Percentiles rank a stretch among this genome's conserved stretches.
These are phyloP conservation scores for Nematopogon swammerdamellus DNA, from an alignment of 2,888 invertebrate genomes.

Conservation along the genomic window DNA sequence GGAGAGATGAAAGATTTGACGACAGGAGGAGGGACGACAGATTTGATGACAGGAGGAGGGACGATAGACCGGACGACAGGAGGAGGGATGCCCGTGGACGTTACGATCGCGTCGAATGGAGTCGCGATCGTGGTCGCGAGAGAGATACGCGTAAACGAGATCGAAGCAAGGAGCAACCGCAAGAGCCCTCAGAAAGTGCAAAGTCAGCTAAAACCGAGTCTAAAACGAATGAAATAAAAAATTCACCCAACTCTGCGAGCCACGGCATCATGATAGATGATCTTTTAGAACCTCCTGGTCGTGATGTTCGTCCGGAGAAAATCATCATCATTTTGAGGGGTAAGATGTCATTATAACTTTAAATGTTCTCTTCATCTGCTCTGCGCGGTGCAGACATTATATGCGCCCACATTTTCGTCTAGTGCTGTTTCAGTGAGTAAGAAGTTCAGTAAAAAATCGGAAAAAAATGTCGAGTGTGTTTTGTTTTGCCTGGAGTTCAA, in stretches of 20 bases:
- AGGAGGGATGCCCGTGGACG: constrained; percentile 20
- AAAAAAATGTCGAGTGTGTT: no score
- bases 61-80: constrained; percentile 9
- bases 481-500: no score
- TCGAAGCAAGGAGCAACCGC: not conserved
- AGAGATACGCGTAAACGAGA: constrained; percentile 16
- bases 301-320: constrained; percentile 72
- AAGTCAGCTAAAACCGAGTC: not conserved
- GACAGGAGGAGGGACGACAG: constrained; percentile 23
- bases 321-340: constrained; percentile 87
- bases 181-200: not conserved
- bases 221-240: constrained; percentile 1
- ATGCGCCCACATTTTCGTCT: no score
- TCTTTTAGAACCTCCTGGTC: constrained; percentile 74
- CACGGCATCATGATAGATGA: constrained; percentile 72
- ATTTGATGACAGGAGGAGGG: constrained; percentile 12
- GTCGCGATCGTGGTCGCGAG: constrained; percentile 32
- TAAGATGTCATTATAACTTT: constrained; percentile 14
- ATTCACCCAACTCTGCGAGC: not conserved
- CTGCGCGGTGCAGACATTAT: no score
- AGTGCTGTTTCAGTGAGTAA: no score
- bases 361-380: no score
- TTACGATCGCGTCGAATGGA: constrained; percentile 17
- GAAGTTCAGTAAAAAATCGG: no score
- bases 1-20: constrained; percentile 19